phyloP scores from a whole-genome alignment of 2,113 vertebrate genomes.

The Xiphophorus maculatus region DNA sequence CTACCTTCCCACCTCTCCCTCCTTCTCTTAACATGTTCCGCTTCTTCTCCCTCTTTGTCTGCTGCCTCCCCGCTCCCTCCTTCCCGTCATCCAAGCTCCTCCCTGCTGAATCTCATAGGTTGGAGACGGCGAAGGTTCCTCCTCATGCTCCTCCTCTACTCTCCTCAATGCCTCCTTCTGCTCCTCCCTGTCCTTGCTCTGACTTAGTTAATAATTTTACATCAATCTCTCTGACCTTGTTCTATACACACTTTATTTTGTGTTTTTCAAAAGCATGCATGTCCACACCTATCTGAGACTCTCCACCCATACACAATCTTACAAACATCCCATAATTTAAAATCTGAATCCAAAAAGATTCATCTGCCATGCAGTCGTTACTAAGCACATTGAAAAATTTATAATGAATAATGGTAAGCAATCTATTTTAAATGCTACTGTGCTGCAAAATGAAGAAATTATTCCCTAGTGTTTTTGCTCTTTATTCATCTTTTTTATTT shows the following conservation, averaged over 20 bases:
- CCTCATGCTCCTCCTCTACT: constrained; percentile 34
- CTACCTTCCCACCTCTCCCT: constrained; percentile 55
- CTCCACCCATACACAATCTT: constrained; percentile 13
- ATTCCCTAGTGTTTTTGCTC: not conserved
- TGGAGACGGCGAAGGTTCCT: constrained; percentile 11
- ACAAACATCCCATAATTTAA: constrained; percentile 36
- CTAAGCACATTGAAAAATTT: constrained; percentile 55
- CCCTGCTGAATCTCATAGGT: constrained; percentile 66
- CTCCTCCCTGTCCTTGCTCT: constrained; percentile 58
- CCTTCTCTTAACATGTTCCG: constrained; percentile 48
- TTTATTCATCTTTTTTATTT: not conserved
- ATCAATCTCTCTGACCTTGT: constrained; percentile 68
- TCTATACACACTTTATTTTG: constrained; percentile 51
- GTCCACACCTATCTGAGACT: constrained; percentile 7
- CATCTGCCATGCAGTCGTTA: constrained; percentile 52
- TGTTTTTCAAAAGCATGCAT: constrained; percentile 43
- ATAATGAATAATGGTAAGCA: not conserved
- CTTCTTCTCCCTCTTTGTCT: constrained; percentile 60
- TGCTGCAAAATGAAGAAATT: not conserved
- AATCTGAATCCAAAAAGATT: constrained; percentile 57
- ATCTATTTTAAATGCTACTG: not conserved
- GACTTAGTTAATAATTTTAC: constrained; percentile 63
- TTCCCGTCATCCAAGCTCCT: constrained; percentile 51
- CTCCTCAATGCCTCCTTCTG: constrained; percentile 29
- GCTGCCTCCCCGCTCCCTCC: constrained; percentile 62